Percentiles rank a stretch among this genome's conserved stretches.
Evolutionary conservation across 1,140 invertebrate species (phyloP).

Genomic region (Brachionus koreanus): DNA sequence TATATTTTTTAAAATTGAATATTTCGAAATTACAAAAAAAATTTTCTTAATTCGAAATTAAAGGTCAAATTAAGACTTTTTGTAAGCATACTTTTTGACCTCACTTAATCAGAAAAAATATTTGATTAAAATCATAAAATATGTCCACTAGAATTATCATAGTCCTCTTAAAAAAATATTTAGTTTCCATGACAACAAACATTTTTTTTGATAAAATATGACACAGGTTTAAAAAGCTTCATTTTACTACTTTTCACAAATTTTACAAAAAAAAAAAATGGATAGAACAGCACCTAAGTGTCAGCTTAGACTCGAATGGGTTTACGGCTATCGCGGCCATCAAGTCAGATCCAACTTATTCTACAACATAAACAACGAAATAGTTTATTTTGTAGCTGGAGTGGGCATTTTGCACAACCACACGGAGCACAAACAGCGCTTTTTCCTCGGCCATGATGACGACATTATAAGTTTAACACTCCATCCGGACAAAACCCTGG

Average conservation of each 20-base stretch:
- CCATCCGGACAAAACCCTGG: slow-evolving; percentile 54
- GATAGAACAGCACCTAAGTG: slow-evolving; percentile 42
- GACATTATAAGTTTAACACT: slow-evolving; percentile 57
- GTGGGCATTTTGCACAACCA: slow-evolving; percentile 58
- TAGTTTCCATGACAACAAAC: slow-evolving; percentile 14
- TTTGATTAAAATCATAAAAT: neutral
- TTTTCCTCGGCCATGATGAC: slow-evolving; percentile 58
- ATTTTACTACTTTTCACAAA: neutral
- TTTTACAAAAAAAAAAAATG: neutral
- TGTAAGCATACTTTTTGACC: neutral
- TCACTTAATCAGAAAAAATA: neutral
- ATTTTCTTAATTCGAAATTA: too few relatives aligned
- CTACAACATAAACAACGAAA: slow-evolving; percentile 53
- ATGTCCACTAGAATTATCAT: neutral
- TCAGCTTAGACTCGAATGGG: slow-evolving; percentile 54
- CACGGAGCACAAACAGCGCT: slow-evolving; percentile 54
- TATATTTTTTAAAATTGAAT: too few relatives aligned
- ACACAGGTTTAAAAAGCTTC: slow-evolving; percentile 1
- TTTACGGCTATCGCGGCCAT: slow-evolving; percentile 58
- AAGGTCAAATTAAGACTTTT: neutral
- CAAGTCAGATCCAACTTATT: slow-evolving; percentile 58
- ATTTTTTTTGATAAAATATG: slow-evolving; percentile 16
- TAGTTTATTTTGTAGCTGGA: slow-evolving; percentile 59
- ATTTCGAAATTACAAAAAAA: too few relatives aligned
- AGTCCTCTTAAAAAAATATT: neutral